Percentiles rank a stretch among this genome's conserved stretches.
These are phyloP conservation scores for Siderastrea radians DNA, from an alignment of 92 coral and sea anemone species.

Conservation along the genomic window DNA sequence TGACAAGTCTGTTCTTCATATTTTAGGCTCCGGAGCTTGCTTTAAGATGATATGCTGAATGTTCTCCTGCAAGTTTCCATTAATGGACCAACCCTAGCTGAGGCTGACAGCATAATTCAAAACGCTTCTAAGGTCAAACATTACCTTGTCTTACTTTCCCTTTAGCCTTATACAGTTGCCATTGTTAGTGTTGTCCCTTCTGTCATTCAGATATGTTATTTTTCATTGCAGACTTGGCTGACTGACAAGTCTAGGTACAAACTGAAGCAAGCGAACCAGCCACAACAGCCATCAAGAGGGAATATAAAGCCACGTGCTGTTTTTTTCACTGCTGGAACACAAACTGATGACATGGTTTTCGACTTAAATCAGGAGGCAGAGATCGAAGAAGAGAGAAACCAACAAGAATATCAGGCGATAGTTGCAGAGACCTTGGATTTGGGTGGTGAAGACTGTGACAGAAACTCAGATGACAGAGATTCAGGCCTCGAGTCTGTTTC, in stretches of 20 bases:
- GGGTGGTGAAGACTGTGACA: conserved; percentile 5
- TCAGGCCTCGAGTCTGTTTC: no score
- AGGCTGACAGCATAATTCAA: background rate
- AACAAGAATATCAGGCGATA: conserved; percentile 1
- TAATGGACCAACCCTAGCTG: background rate
- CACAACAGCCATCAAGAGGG: background rate
- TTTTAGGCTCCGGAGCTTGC: background rate
- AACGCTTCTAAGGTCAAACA: background rate
- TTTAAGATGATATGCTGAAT: background rate
- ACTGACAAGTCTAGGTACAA: background rate
- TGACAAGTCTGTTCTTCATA: background rate
- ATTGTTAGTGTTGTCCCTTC: background rate
- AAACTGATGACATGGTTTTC: no score
- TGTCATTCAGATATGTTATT: background rate
- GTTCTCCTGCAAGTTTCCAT: background rate
- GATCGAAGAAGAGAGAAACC: no score
- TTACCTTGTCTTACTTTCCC: background rate
- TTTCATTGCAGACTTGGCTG: background rate
- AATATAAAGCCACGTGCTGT: no score
- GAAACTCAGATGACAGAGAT: background rate
- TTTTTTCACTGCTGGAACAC: no score
- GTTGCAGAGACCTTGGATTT: background rate
- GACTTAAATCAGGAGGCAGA: no score
- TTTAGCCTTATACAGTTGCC: background rate
- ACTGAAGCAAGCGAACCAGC: background rate